These are phyloP conservation scores for Tetanocera ferruginea DNA, from an alignment of 2,888 invertebrate species.

Conservation along the genomic window DNA sequence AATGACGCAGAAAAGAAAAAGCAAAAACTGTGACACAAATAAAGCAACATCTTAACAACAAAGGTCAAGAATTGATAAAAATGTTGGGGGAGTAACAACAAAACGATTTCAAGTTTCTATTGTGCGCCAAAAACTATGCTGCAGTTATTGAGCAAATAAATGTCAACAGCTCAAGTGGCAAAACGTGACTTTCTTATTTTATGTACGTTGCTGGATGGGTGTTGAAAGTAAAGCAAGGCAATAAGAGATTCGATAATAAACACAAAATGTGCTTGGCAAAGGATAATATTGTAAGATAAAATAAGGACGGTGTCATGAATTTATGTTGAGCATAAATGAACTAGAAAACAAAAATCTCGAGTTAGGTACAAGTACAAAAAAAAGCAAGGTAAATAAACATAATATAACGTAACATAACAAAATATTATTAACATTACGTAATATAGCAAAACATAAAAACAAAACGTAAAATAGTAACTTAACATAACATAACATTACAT, in stretches of 20 bases:
- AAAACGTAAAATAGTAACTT: too few species aligned
- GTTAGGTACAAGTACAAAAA: too few species aligned
- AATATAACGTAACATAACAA: too few species aligned
- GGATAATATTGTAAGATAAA: neutral
- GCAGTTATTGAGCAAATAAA: neutral
- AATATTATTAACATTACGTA: too few species aligned
- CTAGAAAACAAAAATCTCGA: too few species aligned
- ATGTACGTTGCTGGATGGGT: neutral
- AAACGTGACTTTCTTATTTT: neutral
- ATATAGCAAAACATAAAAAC: too few species aligned
- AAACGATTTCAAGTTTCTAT: neutral
- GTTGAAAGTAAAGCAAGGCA: neutral
- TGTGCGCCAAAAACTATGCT: slow-evolving; percentile 2
- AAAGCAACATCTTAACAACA: neutral
- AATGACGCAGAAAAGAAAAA: neutral
- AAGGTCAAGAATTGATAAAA: neutral
- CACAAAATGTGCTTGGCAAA: neutral
- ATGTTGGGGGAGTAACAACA: neutral
- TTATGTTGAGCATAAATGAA: too few species aligned
- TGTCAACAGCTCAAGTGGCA: neutral
- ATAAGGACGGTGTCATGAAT: neutral
- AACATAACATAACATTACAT: too few species aligned
- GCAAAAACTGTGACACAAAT: neutral
- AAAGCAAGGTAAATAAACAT: too few species aligned
- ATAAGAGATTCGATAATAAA: neutral